A percentile compares a stretch with the other conserved stretches of the same genome.
Conservation (phyloP, 2,797 vertebrate genomes). For the Todus mexicanus region DNA sequence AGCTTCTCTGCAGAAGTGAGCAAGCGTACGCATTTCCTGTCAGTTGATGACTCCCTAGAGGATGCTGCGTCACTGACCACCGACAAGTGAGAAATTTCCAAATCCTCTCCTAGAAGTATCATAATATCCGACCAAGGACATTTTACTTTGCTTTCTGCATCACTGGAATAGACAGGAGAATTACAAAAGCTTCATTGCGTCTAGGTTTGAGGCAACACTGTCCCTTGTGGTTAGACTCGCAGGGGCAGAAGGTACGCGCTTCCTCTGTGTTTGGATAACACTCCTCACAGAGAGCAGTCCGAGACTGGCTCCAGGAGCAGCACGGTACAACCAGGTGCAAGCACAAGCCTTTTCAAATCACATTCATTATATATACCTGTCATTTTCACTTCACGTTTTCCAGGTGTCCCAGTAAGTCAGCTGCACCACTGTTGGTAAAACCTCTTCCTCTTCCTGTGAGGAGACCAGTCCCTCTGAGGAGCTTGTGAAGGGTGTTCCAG, state of each 20-base stretch:
- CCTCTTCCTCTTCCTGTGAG: background rate
- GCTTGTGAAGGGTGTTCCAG: background rate
- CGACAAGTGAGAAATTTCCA: background rate
- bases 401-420: background rate
- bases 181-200: background rate
- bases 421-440: background rate
- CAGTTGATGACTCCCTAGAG: background rate
- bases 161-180: background rate
- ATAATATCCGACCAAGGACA: background rate
- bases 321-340: background rate
- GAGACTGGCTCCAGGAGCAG: background rate
- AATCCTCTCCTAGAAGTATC: background rate
- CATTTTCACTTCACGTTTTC: background rate
- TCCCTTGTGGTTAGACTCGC: background rate
- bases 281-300: background rate
- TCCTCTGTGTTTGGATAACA: accelerated
- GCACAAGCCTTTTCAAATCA: background rate
- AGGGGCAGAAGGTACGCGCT: background rate
- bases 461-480: background rate
- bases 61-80: background rate
- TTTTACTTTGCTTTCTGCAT: background rate
- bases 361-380: background rate
- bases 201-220: background rate
- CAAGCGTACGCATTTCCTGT: background rate
- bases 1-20: background rate